A percentile compares a stretch with the other conserved stretches of the same genome.
Conservation (phyloP, 1,140 invertebrate species). For the Chymomyza costata region DNA sequence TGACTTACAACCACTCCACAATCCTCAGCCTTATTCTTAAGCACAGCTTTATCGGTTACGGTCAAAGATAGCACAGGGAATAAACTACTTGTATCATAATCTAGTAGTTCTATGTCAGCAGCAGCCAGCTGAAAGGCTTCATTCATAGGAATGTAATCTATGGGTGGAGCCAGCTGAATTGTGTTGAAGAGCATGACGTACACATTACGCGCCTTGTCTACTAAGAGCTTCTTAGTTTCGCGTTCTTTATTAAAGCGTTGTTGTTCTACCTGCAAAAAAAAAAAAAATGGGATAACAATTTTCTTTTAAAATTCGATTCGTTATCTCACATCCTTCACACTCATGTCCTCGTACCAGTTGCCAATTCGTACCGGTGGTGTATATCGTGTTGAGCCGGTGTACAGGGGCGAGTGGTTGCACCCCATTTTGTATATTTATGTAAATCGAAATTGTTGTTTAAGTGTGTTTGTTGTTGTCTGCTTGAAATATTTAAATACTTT, state of each 20-base stretch:
- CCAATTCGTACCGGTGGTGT: slow-evolving; percentile 58
- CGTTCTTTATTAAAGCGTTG: slow-evolving; percentile 47
- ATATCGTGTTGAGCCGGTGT: slow-evolving; percentile 48
- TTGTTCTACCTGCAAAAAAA: slow-evolving; percentile 45
- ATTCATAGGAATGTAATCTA: too few relatives aligned
- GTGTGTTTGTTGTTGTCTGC: too few relatives aligned
- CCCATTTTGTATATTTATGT: slow-evolving; percentile 37
- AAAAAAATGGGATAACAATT: too few relatives aligned
- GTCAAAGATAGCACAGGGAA: too few relatives aligned
- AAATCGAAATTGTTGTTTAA: too few relatives aligned
- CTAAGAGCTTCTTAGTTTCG: slow-evolving; percentile 50
- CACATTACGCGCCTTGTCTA: slow-evolving; percentile 60
- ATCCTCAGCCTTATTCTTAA: too few relatives aligned
- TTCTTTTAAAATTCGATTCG: background rate
- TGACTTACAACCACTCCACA: too few relatives aligned
- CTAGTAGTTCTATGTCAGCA: too few relatives aligned
- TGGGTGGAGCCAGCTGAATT: slow-evolving; percentile 55
- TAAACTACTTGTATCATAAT: too few relatives aligned
- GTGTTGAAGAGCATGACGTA: slow-evolving; percentile 62
- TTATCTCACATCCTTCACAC: slow-evolving; percentile 58
- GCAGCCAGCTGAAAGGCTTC: too few relatives aligned
- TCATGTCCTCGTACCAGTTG: slow-evolving; percentile 69
- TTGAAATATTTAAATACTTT: too few relatives aligned
- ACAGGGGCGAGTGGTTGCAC: slow-evolving; percentile 28
- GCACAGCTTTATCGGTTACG: too few relatives aligned